Evolutionary conservation across 2,888 invertebrate species (phyloP).

Genomic region (Diarsia rubi): DNA sequence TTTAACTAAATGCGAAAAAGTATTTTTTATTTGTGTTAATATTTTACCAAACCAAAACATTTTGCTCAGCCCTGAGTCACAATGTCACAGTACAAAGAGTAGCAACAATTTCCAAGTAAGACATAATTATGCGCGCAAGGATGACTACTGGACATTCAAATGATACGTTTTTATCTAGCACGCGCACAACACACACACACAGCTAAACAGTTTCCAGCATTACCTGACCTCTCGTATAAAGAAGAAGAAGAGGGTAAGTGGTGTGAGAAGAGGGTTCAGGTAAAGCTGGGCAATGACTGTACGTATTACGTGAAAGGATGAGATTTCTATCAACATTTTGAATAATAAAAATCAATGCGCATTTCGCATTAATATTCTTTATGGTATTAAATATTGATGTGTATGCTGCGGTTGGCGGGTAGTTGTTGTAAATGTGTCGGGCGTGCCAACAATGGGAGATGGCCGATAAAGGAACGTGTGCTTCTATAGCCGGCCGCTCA

Average conservation of each 20-base stretch:
- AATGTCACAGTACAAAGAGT: conserved; percentile 61
- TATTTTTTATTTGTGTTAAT: background rate
- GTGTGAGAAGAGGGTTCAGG: too few relatives aligned
- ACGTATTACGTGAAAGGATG: conserved; percentile 35
- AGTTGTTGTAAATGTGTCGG: conserved; percentile 66
- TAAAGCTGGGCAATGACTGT: too few relatives aligned
- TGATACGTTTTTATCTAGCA: conserved; percentile 72
- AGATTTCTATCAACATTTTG: conserved; percentile 50
- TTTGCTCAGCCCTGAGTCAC: conserved; percentile 16
- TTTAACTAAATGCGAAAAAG: background rate
- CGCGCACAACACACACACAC: conserved; percentile 56
- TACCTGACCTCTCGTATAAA: too few relatives aligned
- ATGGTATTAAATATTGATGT: conserved; percentile 52
- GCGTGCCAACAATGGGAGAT: conserved; percentile 78
- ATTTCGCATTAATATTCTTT: conserved; percentile 61
- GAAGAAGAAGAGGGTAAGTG: too few relatives aligned
- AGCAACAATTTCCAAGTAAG: conserved; percentile 67
- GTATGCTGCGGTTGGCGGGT: conserved; percentile 44
- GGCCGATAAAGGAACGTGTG: conserved; percentile 72
- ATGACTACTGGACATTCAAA: conserved; percentile 71
- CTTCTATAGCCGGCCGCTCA: conserved; percentile 46
- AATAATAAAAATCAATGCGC: conserved; percentile 59
- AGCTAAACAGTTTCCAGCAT: background rate
- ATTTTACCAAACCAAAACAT: background rate
- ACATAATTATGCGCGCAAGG: conserved; percentile 70